phyloP scores from a whole-genome alignment of 2,888 invertebrate genomes.

The Drosophila dives region DNA sequence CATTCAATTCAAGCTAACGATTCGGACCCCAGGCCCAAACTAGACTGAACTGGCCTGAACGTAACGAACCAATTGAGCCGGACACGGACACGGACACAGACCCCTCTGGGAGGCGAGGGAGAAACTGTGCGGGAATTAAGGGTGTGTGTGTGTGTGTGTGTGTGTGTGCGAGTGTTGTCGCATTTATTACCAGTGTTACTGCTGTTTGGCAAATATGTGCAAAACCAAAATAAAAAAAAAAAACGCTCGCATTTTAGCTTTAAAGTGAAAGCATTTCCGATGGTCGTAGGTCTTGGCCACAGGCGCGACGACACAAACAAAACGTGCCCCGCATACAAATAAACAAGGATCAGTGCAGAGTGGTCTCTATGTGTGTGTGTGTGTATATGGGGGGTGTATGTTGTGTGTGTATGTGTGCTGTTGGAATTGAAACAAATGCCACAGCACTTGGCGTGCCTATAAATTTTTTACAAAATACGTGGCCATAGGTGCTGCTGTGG shows the following conservation, averaged over 20 bases:
- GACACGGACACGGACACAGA: slow-evolving; percentile 43
- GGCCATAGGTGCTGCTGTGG: slow-evolving; percentile 59
- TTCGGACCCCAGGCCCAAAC: slow-evolving; percentile 48
- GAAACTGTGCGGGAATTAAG: not conserved
- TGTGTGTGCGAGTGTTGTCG: slow-evolving; percentile 56
- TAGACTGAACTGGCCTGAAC: slow-evolving; percentile 34
- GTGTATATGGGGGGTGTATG: slow-evolving; percentile 11
- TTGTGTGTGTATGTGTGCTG: slow-evolving; percentile 32
- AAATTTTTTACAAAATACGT: slow-evolving; percentile 78
- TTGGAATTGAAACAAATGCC: slow-evolving; percentile 76
- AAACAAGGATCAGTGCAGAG: slow-evolving; percentile 58
- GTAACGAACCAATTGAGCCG: slow-evolving; percentile 78
- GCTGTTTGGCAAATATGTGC: slow-evolving; percentile 60
- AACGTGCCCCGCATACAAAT: slow-evolving; percentile 78
- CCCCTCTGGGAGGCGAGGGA: slow-evolving; percentile 24
- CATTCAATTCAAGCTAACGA: slow-evolving; percentile 80
- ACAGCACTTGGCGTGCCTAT: slow-evolving; percentile 72
- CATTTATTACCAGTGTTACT: slow-evolving; percentile 74
- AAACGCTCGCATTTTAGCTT: slow-evolving; percentile 58
- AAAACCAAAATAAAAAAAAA: slow-evolving; percentile 39
- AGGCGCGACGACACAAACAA: slow-evolving; percentile 81
- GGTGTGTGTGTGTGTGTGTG: not conserved
- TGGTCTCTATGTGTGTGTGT: slow-evolving; percentile 15
- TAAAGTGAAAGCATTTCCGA: slow-evolving; percentile 73
- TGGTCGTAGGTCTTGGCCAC: slow-evolving; percentile 61